Base-by-base conservation (phyloP, 1,140 invertebrate species). In the Zaprionus tsacasi region DNA sequence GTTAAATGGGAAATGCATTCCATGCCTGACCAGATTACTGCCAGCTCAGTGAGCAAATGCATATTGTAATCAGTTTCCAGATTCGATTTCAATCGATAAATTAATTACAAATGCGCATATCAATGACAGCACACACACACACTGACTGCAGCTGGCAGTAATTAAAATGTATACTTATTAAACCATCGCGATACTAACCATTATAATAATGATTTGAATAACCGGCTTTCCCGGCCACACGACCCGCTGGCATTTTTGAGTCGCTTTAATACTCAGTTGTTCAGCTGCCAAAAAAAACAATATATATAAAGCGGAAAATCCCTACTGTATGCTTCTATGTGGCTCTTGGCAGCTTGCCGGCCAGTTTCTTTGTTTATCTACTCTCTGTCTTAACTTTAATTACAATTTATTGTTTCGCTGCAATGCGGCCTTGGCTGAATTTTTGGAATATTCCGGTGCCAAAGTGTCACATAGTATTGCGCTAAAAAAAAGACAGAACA, bases 191-290 rank as follows among this genome's bases (percentile, higher is more conserved):
- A 36, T 76, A 86, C 93, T 92, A 92, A 95, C 95, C 95, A 93
- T 95, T 94, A 92, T 94, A 94, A 81, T 94, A 95, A 78, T 95
- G 95, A 85, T 94, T 95, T 91, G 95, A 96, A 79, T 95, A 95
- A 59, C 95, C 95, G 91, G 95, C 94, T 92, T 96, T 96, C 75
- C 95, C 95, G 76, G 95, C 95, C 59, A 96, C 95, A 27, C 95
- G 93, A 78, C 95, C 95, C 55, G 95, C 94, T 57, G 94, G 91
- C 91, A 92, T 92, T 82, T 74, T 91, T 68, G 48, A 35, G 17
- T 13, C 21, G 40, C 52, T 55, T 50, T 17, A 25, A 56, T 63
- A 11, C 33, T 10, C 27, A 54, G 35, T 11, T 57, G 13, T 11
- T 55, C 52, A 45, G 12, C 17, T 63, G 45, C 10, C 17, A 50